A percentile compares a stretch with the other conserved stretches of the same genome.
These are phyloP conservation scores for Chymomyza costata DNA, from an alignment of 1,140 invertebrate genomes.

Conservation along the genomic window DNA sequence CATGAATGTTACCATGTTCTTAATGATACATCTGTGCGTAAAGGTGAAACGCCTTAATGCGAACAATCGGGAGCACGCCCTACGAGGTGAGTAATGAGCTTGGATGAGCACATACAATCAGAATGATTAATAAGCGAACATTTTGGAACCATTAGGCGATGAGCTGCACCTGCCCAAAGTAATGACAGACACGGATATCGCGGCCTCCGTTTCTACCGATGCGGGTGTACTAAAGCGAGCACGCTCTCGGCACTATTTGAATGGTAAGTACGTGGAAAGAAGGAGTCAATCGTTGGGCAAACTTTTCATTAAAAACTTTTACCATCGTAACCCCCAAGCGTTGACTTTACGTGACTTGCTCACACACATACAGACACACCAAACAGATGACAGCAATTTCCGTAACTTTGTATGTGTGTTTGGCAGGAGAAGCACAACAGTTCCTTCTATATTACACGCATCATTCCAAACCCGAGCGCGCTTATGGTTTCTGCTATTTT, in stretches of 20 bases:
- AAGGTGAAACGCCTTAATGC: slow-evolving; percentile 89
- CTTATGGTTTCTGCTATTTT: slow-evolving; percentile 19
- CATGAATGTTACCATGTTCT: slow-evolving; percentile 97
- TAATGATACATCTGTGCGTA: slow-evolving; percentile 96
- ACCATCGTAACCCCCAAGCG: too few species aligned
- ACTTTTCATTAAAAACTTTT: slow-evolving; percentile 24
- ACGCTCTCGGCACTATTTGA: slow-evolving; percentile 73
- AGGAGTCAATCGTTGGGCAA: background rate
- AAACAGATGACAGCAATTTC: slow-evolving; percentile 44
- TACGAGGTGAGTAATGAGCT: slow-evolving; percentile 82
- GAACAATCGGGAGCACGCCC: slow-evolving; percentile 85
- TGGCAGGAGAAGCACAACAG: background rate
- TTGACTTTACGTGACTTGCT: background rate
- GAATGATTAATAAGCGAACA: slow-evolving; percentile 5
- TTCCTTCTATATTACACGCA: too few species aligned
- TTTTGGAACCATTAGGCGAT: slow-evolving; percentile 44
- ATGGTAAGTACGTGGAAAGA: too few species aligned
- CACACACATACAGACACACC: slow-evolving; percentile 5
- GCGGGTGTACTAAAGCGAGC: slow-evolving; percentile 56
- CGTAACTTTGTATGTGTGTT: slow-evolving; percentile 9
- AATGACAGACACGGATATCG: slow-evolving; percentile 63
- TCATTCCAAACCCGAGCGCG: too few species aligned
- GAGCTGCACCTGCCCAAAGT: slow-evolving; percentile 72
- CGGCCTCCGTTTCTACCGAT: slow-evolving; percentile 56
- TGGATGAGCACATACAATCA: too few species aligned